Evolutionary conservation across 2,113 vertebrate genomes (phyloP).

Genomic region (Semicossyphus pulcher): DNA sequence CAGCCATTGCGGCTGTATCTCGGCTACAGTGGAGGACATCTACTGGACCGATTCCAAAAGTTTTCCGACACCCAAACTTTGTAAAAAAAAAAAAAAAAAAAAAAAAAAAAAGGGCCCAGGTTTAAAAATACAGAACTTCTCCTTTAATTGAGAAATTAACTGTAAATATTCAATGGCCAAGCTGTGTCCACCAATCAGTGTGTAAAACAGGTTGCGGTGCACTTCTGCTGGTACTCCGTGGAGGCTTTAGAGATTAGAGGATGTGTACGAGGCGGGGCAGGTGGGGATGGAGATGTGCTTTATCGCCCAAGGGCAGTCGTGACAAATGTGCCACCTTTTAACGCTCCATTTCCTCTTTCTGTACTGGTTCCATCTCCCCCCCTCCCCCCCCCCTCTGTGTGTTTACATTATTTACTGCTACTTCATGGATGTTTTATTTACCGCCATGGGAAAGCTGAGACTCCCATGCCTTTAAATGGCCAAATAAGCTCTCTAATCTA

Average conservation of each 20-base stretch:
- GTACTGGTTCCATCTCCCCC: conserved; percentile 48
- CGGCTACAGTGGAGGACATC: too few relatives aligned
- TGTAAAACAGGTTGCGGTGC: conserved; percentile 13
- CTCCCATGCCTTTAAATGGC: conserved; percentile 20
- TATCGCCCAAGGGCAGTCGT: conserved; percentile 62
- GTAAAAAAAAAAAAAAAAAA: too few relatives aligned
- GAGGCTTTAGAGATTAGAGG: conserved; percentile 20
- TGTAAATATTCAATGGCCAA: too few relatives aligned
- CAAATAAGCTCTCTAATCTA: conserved; percentile 40
- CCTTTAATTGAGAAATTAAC: too few relatives aligned
- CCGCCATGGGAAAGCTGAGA: conserved; percentile 44
- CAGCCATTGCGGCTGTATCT: too few relatives aligned
- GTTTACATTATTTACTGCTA: conserved; percentile 79
- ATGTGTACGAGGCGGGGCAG: conserved; percentile 19
- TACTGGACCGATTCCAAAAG: too few relatives aligned
- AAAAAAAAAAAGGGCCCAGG: too few relatives aligned
- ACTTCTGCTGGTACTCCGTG: conserved; percentile 8
- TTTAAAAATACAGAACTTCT: too few relatives aligned
- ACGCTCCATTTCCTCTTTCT: conserved; percentile 75
- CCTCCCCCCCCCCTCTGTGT: too few relatives aligned
- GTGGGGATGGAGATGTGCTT: conserved; percentile 29
- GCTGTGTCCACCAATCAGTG: conserved; percentile 1
- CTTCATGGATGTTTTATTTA: conserved; percentile 73
- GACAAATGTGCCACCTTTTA: conserved; percentile 74
- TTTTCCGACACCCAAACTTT: too few relatives aligned